Evolutionary conservation across 2,113 vertebrate species (phyloP).

Genomic region (Leucopsar rothschildi): DNA sequence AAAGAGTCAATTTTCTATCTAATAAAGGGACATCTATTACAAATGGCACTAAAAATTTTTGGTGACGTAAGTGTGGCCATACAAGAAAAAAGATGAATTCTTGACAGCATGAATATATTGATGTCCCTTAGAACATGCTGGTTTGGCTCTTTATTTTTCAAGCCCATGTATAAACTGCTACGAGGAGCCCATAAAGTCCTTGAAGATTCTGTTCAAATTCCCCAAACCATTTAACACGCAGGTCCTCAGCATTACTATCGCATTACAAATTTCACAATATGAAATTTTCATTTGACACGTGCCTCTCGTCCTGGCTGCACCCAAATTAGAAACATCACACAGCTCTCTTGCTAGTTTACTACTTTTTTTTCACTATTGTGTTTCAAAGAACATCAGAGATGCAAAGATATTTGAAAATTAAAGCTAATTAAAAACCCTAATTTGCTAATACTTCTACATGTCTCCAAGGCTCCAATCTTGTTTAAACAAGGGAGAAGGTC

Average conservation of each 20-base stretch:
- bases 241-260: background rate
- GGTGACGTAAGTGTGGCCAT: background rate
- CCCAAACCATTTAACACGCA: background rate
- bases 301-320: background rate
- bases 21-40: background rate
- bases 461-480: background rate
- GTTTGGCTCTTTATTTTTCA: background rate
- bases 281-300: background rate
- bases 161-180: background rate
- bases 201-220: background rate
- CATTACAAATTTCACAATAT: no score
- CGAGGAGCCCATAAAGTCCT: background rate
- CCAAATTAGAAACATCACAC: background rate
- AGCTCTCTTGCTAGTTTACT: background rate
- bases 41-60: background rate
- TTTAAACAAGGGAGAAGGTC: background rate
- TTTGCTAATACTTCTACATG: background rate
- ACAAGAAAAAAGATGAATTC: background rate
- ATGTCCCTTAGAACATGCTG: background rate
- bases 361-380: accelerated
- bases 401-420: background rate
- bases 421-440: background rate
- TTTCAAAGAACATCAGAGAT: background rate
- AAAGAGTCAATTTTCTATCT: background rate
- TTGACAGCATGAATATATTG: background rate